phyloP scores from a whole-genome alignment of 2,797 vertebrate genomes.

The Gadopsis bispinosus region DNA sequence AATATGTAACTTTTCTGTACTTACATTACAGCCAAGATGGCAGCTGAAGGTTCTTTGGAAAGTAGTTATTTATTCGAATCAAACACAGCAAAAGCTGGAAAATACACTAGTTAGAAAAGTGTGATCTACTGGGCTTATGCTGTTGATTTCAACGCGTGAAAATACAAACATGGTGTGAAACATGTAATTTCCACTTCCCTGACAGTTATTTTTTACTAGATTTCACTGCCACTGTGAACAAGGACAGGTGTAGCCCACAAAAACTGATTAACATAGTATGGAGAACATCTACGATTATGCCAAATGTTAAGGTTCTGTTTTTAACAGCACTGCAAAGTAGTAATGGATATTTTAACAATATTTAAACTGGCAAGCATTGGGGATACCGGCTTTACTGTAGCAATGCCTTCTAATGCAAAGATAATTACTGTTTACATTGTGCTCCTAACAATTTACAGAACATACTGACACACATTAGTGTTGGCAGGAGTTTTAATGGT shows the following conservation, averaged over 20 bases:
- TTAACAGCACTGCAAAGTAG: constrained; percentile 13
- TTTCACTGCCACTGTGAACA: constrained; percentile 21
- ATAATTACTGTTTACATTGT: constrained; percentile 61
- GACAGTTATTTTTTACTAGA: constrained; percentile 39
- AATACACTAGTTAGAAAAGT: constrained; percentile 26
- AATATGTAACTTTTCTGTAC: constrained; percentile 1
- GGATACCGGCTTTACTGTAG: constrained; percentile 14
- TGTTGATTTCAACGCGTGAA: constrained; percentile 51
- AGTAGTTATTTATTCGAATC: constrained; percentile 12
- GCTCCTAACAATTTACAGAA: constrained; percentile 53
- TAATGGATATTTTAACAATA: constrained; percentile 21
- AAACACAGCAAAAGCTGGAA: constrained; percentile 25
- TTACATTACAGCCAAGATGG: constrained; percentile 14
- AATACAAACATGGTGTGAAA: constrained; percentile 55
- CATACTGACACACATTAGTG: constrained; percentile 47
- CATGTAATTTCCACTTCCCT: constrained; percentile 47
- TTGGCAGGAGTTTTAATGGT: constrained; percentile 56
- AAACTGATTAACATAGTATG: constrained; percentile 9
- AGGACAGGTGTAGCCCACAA: constrained; percentile 19
- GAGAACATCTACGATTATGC: constrained; percentile 11
- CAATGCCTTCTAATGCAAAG: constrained; percentile 39
- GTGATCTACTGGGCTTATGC: constrained; percentile 34
- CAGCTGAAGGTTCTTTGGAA: constrained; percentile 5
- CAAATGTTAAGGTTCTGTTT: constrained; percentile 10
- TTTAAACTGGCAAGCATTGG: constrained; percentile 32